These are phyloP conservation scores for Manis javanica DNA, from an alignment of 2,797 vertebrate genomes.

Conservation along the genomic window DNA sequence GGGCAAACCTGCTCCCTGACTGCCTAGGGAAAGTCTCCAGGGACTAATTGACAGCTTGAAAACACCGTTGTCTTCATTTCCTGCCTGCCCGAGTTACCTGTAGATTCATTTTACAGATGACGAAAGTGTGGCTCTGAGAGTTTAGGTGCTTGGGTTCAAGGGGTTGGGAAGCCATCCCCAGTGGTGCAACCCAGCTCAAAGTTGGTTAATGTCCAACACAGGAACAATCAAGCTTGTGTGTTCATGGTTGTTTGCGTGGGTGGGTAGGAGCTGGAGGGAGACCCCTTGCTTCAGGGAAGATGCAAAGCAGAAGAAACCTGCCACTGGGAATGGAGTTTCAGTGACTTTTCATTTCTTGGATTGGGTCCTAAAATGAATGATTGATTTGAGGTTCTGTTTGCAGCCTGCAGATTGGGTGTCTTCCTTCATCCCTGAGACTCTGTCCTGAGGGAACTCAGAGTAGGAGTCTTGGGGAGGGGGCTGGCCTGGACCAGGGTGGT, in stretches of 20 bases:
- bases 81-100: neutral
- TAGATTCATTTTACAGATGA: neutral
- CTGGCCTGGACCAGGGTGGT: neutral
- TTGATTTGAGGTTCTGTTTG: neutral
- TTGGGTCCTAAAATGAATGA: neutral
- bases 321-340: neutral
- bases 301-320: neutral
- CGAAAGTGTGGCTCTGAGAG: neutral
- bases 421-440: neutral
- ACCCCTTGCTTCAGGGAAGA: neutral
- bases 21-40: neutral
- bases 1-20: neutral
- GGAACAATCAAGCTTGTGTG: neutral
- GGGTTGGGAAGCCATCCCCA: neutral
- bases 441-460: neutral
- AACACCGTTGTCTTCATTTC: neutral
- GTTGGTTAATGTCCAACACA: neutral
- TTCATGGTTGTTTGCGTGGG: neutral
- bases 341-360: neutral
- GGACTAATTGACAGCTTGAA: neutral
- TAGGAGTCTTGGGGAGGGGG: fast-evolving
- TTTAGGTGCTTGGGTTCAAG: neutral
- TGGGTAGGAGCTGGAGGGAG: fast-evolving
- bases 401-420: neutral
- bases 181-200: neutral